Conservation (phyloP, 1,140 invertebrate genomes). For the Eueides isabella region DNA sequence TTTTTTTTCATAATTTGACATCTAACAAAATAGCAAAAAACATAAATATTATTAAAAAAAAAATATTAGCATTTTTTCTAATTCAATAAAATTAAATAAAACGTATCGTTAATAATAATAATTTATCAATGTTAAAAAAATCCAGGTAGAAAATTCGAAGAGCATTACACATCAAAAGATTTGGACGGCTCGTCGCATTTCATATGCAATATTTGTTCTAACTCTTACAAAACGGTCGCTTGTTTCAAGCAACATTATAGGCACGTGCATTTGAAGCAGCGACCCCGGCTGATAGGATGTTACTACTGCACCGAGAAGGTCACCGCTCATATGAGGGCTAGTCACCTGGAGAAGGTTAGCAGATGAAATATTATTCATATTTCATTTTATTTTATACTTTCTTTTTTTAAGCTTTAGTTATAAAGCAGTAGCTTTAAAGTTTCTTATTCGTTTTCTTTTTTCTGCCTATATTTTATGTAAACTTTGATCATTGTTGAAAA, state of each 20-base stretch:
- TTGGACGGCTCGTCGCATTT: slow-evolving; percentile 19
- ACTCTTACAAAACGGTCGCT: slow-evolving; percentile 36
- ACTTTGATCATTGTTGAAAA: no score
- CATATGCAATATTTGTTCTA: slow-evolving; percentile 40
- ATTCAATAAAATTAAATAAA: no score
- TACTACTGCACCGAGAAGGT: slow-evolving; percentile 47
- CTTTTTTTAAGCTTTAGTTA: no score
- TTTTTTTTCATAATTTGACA: no score
- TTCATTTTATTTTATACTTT: no score
- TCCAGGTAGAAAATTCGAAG: slow-evolving; percentile 83
- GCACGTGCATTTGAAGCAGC: slow-evolving; percentile 43
- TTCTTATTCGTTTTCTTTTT: no score
- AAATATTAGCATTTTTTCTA: no score
- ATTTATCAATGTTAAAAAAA: slow-evolving; percentile 6
- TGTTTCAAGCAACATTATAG: slow-evolving; percentile 43
- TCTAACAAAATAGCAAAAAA: no score
- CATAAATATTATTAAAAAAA: no score
- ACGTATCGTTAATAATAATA: no score
- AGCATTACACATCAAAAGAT: slow-evolving; percentile 48
- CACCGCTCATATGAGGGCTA: slow-evolving; percentile 35
- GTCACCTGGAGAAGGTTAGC: slow-evolving; percentile 46
- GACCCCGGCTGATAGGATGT: slow-evolving; percentile 38
- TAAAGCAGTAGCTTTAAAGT: no score
- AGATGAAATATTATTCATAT: neutral
- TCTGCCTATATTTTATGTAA: no score